Conservation (phyloP, 92 coral and sea anemone species). For the Zoanthus sociatus region DNA sequence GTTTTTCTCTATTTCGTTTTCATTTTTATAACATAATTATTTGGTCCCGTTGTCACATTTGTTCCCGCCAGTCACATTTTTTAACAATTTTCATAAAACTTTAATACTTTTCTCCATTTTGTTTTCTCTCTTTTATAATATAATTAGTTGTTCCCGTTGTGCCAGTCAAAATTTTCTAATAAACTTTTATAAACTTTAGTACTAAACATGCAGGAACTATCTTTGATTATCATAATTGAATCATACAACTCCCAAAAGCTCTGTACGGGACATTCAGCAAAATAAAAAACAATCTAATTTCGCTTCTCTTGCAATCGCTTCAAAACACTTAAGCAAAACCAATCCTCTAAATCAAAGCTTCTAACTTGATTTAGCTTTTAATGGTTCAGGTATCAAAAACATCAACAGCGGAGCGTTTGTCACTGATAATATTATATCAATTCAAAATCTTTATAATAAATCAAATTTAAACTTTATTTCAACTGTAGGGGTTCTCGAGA, state of each 20-base stretch:
- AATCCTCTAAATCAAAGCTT: neutral
- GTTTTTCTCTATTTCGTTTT: too few relatives aligned
- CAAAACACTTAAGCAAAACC: neutral
- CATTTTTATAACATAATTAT: neutral
- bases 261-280: neutral
- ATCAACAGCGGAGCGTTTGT: neutral
- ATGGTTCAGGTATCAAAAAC: neutral
- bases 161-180: neutral
- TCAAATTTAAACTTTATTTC: neutral
- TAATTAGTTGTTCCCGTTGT: neutral
- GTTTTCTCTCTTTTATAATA: neutral
- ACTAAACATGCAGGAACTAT: too few relatives aligned
- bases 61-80: neutral
- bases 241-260: neutral
- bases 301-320: neutral
- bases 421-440: neutral
- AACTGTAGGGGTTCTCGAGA: too few relatives aligned
- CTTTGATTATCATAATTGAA: too few relatives aligned
- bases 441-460: neutral
- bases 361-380: conserved; percentile 3
- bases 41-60: neutral
- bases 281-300: neutral
- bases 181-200: neutral
- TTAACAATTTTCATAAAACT: neutral
- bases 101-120: too few relatives aligned